Base-by-base conservation (phyloP, 2,113 vertebrate species). In the Tor tambroides region DNA sequence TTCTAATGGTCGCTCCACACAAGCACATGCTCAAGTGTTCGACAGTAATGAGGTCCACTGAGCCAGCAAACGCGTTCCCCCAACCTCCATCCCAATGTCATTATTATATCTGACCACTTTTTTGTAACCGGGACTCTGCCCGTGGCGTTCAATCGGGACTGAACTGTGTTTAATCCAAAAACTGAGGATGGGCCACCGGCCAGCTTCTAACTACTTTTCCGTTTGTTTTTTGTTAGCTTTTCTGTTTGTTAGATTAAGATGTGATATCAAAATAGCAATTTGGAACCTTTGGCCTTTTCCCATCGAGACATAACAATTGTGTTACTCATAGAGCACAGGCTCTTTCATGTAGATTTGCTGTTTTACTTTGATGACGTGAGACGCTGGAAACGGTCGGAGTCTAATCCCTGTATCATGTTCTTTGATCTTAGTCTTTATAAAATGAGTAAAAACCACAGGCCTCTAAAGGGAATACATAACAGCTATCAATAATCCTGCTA, bases 41-140 rank as follows among this genome's bases (percentile, higher is more conserved):
- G 56, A 72, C 26, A 88, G 87, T 87, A 92, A 91, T 91, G 90
- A 92, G 89, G 84, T 88, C 90, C 88, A 78, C 72, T 78, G 80
- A 86, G 89, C 67, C 28, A 8, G 7, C 65, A 21, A 56, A 30
- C 3, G 28, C 75, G 21, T 88, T 30, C 81, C 67, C 15, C 28
- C 38, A 32, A 80, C 26, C 75, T 76, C 87, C 15, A 67, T n/a
- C n/a, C n/a, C 78, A 84, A 32, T 51, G 67, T 35, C 63, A 83
- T 59, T 78, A 67, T 63, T 89, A 69, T 74, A 35, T 61, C 72
- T 5, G 28, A 77, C 78, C 15, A 11, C 79, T 15, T 43, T 61
- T 63, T 43, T 67, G 26, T 43, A 38, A 3, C 21, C 14, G 5
- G 9, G 32, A 46, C 6, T n/a, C n/a, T n/a, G 35, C 61, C 63